Percentiles rank a stretch among this genome's conserved stretches.
Evolutionary conservation across 2,888 invertebrate species (phyloP).

Genomic region (Nemotelus pantherinus): DNA sequence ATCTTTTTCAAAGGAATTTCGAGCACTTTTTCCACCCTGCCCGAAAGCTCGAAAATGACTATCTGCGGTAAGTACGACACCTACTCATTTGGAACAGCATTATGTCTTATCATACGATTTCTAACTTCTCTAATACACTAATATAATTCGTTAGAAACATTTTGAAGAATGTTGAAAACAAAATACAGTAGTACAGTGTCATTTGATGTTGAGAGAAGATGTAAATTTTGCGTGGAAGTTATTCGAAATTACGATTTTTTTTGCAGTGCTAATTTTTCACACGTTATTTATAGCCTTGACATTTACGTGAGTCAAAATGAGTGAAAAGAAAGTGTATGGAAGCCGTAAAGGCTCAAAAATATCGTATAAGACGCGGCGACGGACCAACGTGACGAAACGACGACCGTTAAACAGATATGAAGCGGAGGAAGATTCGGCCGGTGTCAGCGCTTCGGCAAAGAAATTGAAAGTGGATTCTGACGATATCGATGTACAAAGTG

Average conservation of each 20-base stretch:
- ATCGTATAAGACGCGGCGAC: slow-evolving; percentile 13
- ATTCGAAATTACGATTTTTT: not conserved
- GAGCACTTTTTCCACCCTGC: not conserved
- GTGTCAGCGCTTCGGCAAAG: slow-evolving; percentile 11
- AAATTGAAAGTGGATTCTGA: slow-evolving; percentile 14
- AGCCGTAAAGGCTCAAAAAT: slow-evolving; percentile 15
- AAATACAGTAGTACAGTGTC: not conserved
- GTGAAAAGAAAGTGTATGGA: not conserved
- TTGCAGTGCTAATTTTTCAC: not conserved
- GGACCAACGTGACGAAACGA: slow-evolving; percentile 11
- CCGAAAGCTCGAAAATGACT: too few species aligned
- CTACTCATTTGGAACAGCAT: not conserved
- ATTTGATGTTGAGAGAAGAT: too few species aligned
- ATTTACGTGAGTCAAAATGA: not conserved
- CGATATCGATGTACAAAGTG: slow-evolving; percentile 3
- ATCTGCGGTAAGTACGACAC: too few species aligned
- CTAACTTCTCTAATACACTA: too few species aligned
- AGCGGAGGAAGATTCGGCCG: not conserved
- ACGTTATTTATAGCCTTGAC: slow-evolving; percentile 10
- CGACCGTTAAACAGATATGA: slow-evolving; percentile 3
- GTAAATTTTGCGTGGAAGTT: slow-evolving; percentile 18
- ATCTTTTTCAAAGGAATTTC: not conserved
- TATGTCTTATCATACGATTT: slow-evolving; percentile 11
- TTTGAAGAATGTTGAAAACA: slow-evolving; percentile 10
- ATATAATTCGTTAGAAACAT: slow-evolving; percentile 4